Conservation (phyloP, 2,797 vertebrate genomes). For the Epinephelus awoara region DNA sequence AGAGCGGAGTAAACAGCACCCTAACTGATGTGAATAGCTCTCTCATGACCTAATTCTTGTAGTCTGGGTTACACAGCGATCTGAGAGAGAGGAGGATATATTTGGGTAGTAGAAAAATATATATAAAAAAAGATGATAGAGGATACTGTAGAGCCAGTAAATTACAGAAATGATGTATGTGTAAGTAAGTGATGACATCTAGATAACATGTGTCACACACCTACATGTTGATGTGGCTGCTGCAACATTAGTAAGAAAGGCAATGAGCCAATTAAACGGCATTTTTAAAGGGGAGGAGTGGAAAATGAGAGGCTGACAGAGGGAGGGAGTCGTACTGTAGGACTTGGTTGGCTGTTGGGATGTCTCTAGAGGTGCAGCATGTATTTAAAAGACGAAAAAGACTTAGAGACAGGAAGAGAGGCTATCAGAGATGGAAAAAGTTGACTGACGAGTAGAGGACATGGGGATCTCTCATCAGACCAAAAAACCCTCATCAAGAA, state of each 20-base stretch:
- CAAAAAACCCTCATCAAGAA: conserved; percentile 75
- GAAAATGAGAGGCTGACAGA: conserved; percentile 69
- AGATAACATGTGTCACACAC: conserved; percentile 10
- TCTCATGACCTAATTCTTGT: conserved; percentile 80
- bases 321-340: conserved; percentile 75
- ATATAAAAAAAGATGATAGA: conserved; percentile 34
- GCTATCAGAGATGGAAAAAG: conserved; percentile 72
- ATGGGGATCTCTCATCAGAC: conserved; percentile 84
- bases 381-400: conserved; percentile 83
- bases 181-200: conserved; percentile 14
- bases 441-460: conserved; percentile 67
- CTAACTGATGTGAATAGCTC: conserved; percentile 68
- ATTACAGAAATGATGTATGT: conserved; percentile 25
- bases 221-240: conserved; percentile 16
- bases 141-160: conserved; percentile 25
- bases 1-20: conserved; percentile 60
- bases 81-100: conserved; percentile 71
- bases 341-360: conserved; percentile 85
- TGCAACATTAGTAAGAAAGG: conserved; percentile 39
- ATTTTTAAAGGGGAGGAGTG: conserved; percentile 75
- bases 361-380: conserved; percentile 76
- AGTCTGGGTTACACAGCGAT: conserved; percentile 76
- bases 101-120: conserved; percentile 69
- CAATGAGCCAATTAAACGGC: conserved; percentile 49
- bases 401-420: conserved; percentile 69